Evolutionary conservation across 2,888 invertebrate species (phyloP).

Genomic region (Tridacna gigas): DNA sequence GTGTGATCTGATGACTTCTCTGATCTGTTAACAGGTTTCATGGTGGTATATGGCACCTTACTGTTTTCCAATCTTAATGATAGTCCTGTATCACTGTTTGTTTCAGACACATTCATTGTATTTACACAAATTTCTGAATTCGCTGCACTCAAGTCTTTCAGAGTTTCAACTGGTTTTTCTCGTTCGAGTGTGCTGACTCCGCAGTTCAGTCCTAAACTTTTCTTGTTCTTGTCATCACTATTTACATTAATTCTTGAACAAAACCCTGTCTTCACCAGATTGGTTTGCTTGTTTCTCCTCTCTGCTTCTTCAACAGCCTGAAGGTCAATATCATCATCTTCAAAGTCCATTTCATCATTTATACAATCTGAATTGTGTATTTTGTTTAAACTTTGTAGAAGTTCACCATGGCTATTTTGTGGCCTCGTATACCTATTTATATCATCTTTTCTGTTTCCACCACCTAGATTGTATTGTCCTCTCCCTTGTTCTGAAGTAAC

Average conservation of each 20-base stretch:
- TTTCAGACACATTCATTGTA: background rate
- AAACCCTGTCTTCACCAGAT: background rate
- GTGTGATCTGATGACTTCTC: background rate
- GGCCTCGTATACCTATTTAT: too few relatives aligned
- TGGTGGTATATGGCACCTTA: too few relatives aligned
- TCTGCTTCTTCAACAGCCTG: conserved; percentile 7
- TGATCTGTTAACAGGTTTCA: too few relatives aligned
- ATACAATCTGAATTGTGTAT: background rate
- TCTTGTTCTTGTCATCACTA: background rate
- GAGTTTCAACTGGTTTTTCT: background rate
- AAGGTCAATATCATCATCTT: conserved; percentile 17
- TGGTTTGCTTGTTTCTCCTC: background rate
- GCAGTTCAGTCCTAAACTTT: background rate
- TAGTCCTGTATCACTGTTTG: background rate
- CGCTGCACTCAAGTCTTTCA: background rate
- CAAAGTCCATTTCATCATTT: conserved; percentile 19
- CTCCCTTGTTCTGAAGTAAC: too few relatives aligned
- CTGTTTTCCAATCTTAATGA: background rate
- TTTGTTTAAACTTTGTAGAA: too few relatives aligned
- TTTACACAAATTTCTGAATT: background rate
- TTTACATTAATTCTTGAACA: background rate
- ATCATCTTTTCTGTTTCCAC: too few relatives aligned
- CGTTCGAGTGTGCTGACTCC: background rate
- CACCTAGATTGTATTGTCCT: too few relatives aligned
- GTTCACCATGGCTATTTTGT: too few relatives aligned